phyloP scores from a whole-genome alignment of 2,797 vertebrate genomes.

The Synanceia verrucosa region DNA sequence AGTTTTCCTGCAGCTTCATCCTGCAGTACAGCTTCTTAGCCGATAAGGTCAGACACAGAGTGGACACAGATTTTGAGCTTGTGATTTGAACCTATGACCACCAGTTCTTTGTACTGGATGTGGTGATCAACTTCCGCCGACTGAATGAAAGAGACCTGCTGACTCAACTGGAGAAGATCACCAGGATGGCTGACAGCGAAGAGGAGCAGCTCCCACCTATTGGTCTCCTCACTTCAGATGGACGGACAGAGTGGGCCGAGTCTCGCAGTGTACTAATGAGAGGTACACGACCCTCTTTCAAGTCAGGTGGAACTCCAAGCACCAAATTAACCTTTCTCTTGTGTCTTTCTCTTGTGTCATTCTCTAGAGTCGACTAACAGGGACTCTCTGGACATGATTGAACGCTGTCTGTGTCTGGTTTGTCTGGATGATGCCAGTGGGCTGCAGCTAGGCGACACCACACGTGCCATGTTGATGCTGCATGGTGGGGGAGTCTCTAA shows the following conservation, averaged over 20 bases:
- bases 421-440: conserved; percentile 88
- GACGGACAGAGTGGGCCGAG: conserved; percentile 92
- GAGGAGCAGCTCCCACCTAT: conserved; percentile 90
- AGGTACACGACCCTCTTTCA: conserved; percentile 79
- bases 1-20: neutral
- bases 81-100: conserved; percentile 70
- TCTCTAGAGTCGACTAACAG: conserved; percentile 95
- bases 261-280: conserved; percentile 89
- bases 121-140: conserved; percentile 95
- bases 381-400: conserved; percentile 96
- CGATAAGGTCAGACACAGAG: neutral
- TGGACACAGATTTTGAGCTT: neutral
- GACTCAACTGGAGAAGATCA: conserved; percentile 93
- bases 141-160: conserved; percentile 95
- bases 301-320: neutral
- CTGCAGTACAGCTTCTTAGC: neutral
- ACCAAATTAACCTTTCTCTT: neutral
- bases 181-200: conserved; percentile 90
- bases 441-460: conserved; percentile 82
- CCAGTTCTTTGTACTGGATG: conserved; percentile 99
- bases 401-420: conserved; percentile 92
- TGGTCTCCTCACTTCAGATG: conserved; percentile 93
- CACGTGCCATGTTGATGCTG: conserved; percentile 88
- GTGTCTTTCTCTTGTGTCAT: neutral
- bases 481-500: conserved; percentile 88